phyloP scores from a whole-genome alignment of 2,113 vertebrate species.

The Equus przewalskii region DNA sequence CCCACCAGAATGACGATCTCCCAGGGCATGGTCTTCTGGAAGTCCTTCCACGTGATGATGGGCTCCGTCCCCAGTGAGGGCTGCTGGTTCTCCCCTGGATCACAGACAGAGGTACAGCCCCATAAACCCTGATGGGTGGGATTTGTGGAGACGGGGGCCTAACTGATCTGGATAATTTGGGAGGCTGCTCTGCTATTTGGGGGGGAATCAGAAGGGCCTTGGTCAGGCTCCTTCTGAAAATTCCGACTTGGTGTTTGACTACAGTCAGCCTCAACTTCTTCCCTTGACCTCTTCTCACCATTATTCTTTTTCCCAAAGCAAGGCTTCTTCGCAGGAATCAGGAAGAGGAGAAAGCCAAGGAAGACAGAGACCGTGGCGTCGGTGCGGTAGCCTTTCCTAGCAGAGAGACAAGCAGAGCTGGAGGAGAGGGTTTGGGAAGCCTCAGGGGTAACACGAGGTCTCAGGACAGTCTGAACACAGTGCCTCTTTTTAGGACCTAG shows the following conservation, averaged over 20 bases:
- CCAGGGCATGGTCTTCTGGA: conserved; percentile 99
- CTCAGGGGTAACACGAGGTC: accelerated
- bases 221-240: not conserved
- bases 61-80: conserved; percentile 87
- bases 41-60: conserved; percentile 99
- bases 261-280: not conserved
- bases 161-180: not conserved
- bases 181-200: not conserved
- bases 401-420: conserved; percentile 50
- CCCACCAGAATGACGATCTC: conserved; percentile 99
- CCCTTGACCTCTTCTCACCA: conserved; percentile 84
- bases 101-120: not conserved
- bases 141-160: not conserved
- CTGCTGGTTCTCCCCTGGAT: conserved; percentile 78
- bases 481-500: not conserved
- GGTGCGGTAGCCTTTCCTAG: conserved; percentile 97
- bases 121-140: not conserved
- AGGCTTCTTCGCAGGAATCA: conserved; percentile 95
- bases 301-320: conserved; percentile 86
- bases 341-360: conserved; percentile 98
- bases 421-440: not conserved
- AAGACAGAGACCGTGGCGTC: conserved; percentile 98
- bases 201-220: not conserved
- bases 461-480: not conserved
- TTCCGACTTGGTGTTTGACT: not conserved